Conservation (phyloP, 1,140 invertebrate species). For the Zaprionus tsacasi region DNA sequence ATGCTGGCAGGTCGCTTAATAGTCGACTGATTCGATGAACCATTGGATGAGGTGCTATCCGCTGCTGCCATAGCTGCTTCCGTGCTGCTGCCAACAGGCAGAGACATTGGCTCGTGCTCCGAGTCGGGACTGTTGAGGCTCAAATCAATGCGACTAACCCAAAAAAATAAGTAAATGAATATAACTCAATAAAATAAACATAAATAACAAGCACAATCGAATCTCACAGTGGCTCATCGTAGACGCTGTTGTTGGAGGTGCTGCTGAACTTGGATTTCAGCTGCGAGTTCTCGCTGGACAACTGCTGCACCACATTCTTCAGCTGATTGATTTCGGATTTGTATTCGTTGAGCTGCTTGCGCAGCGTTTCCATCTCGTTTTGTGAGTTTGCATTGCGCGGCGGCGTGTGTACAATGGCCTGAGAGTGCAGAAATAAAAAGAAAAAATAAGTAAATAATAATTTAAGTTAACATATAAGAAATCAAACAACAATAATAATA, state of each 20-base stretch:
- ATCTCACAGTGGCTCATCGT: conserved; percentile 83
- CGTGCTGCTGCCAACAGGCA: conserved; percentile 72
- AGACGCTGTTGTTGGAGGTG: conserved; percentile 73
- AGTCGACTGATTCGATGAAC: conserved; percentile 76
- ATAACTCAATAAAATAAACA: conserved; percentile 32
- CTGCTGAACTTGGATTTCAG: conserved; percentile 85
- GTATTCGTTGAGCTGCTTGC: conserved; percentile 85
- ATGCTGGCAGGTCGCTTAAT: conserved; percentile 92
- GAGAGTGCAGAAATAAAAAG: conserved; percentile 29
- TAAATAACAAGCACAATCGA: conserved; percentile 4
- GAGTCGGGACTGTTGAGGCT: conserved; percentile 72
- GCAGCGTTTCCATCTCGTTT: conserved; percentile 79
- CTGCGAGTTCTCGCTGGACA: conserved; percentile 89
- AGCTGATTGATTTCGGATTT: conserved; percentile 86
- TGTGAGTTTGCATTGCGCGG: conserved; percentile 59
- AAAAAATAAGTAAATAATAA: conserved; percentile 48
- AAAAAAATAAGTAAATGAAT: conserved; percentile 27
- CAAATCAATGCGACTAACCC: conserved; percentile 74
- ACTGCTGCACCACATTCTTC: conserved; percentile 86
- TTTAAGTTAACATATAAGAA: conserved; percentile 26
- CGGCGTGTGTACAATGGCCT: conserved; percentile 76
- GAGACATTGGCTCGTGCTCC: conserved; percentile 76
- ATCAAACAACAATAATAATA: conserved; percentile 3
- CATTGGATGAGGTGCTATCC: conserved; percentile 71
- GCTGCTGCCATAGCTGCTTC: conserved; percentile 46